Evolutionary conservation across 2,888 invertebrate species (phyloP).

Genomic region (Oscheius sp.): DNA sequence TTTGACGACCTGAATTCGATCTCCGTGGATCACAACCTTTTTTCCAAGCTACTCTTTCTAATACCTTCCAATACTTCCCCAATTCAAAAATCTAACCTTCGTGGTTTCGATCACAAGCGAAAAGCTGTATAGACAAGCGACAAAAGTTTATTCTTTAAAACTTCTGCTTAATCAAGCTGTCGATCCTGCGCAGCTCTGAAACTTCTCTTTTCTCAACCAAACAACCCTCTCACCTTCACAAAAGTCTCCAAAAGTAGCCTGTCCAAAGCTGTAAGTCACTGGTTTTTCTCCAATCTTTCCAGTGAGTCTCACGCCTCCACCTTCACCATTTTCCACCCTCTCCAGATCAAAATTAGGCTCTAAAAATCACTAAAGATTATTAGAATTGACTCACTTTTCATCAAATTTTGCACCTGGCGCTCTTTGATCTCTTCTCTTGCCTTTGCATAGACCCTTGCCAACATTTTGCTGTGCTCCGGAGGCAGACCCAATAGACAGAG

Average conservation of each 20-base stretch:
- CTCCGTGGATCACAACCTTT: no score
- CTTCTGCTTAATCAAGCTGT: no score
- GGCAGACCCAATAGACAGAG: conserved; percentile 30
- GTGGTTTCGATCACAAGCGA: no score
- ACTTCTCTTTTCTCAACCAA: no score
- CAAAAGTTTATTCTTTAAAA: no score
- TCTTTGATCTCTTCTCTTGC: neutral
- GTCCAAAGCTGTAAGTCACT: neutral
- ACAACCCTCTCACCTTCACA: no score
- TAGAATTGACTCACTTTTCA: conserved; percentile 2
- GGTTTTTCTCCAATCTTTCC: neutral
- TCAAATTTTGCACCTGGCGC: neutral
- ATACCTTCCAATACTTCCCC: no score
- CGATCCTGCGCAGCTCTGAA: no score
- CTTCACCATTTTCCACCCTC: neutral
- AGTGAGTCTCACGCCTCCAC: neutral
- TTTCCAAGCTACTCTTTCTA: no score
- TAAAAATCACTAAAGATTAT: neutral
- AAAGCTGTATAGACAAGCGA: no score
- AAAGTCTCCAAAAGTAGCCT: neutral
- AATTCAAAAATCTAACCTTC: no score
- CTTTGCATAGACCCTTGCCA: neutral
- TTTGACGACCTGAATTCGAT: no score
- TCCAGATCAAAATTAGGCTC: conserved; percentile 3
- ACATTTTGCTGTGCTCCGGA: conserved; percentile 36